These are phyloP conservation scores for Paramacrobiotus metropolitanus DNA, from an alignment of 1,140 invertebrate species.

Conservation along the genomic window DNA sequence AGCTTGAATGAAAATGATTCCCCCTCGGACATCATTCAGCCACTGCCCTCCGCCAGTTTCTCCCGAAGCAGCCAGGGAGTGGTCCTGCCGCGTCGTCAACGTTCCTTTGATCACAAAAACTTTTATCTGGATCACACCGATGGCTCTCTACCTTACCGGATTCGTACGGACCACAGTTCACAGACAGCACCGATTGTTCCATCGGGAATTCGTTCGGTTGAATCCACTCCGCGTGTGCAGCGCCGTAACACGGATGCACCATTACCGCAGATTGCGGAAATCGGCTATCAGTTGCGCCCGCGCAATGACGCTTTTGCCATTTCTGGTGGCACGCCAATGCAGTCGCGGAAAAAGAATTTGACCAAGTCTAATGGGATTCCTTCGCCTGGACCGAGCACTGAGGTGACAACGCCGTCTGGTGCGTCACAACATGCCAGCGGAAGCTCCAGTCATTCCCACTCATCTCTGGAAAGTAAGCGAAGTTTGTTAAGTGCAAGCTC, in stretches of 20 bases:
- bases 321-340: neutral
- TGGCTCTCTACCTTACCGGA: neutral
- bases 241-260: conserved; percentile 12
- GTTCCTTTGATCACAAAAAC: neutral
- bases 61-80: neutral
- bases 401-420: neutral
- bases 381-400: no score
- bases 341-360: no score
- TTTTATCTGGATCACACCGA: neutral
- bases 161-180: neutral
- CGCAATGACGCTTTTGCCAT: neutral
- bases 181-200: neutral
- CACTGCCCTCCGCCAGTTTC: neutral
- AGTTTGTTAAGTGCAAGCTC: neutral
- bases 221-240: conserved; percentile 21
- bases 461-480: neutral
- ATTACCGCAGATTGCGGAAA: neutral
- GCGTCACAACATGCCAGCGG: neutral
- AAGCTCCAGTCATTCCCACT: neutral
- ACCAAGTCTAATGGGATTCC: no score
- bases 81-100: neutral
- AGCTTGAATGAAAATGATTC: neutral
- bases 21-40: neutral
- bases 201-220: conserved; percentile 19
- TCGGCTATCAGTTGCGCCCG: neutral